phyloP scores from a whole-genome alignment of 2,113 vertebrate species.

The Heloderma charlesbogerti region DNA sequence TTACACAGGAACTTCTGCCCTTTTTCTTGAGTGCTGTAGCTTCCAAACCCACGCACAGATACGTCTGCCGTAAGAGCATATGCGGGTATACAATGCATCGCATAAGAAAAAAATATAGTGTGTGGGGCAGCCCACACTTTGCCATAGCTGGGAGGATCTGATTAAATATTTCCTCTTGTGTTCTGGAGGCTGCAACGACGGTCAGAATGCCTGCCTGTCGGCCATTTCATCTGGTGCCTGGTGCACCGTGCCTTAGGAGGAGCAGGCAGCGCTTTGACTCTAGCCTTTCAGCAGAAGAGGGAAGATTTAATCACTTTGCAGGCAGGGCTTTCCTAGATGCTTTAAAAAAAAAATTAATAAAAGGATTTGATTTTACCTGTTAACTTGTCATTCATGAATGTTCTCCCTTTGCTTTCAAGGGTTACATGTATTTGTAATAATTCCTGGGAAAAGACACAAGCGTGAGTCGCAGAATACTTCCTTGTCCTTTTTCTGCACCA shows the following conservation, averaged over 20 bases:
- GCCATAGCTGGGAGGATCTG: neutral
- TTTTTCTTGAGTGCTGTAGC: neutral
- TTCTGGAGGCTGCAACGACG: neutral
- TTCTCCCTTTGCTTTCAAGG: neutral
- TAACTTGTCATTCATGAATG: neutral
- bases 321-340: neutral
- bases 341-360: neutral
- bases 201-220: neutral
- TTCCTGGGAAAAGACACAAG: fast-evolving
- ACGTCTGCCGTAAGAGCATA: neutral
- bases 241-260: neutral
- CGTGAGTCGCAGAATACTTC: constrained; percentile 19
- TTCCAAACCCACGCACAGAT: neutral
- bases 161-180: neutral
- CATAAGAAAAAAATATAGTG: neutral
- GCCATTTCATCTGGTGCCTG: neutral
- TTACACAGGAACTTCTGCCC: neutral
- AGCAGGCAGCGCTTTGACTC: neutral
- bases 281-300: neutral
- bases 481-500: constrained; percentile 13
- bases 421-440: neutral
- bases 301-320: neutral
- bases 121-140: neutral
- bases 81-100: neutral
- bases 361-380: neutral